Evolutionary conservation across 2,797 vertebrate species (phyloP).

Genomic region (Simalia tracyae): DNA sequence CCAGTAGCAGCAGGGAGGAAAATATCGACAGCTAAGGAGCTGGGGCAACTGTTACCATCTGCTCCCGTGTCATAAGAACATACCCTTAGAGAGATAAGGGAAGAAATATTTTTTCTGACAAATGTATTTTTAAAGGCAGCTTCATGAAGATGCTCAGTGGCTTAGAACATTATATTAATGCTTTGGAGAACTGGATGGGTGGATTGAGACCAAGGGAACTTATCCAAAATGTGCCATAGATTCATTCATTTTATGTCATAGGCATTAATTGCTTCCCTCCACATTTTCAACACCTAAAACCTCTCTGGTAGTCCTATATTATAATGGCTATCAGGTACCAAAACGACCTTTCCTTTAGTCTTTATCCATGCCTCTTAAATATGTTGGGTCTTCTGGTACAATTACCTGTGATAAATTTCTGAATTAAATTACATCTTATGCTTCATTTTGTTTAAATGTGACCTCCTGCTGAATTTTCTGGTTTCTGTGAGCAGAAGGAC

Average conservation of each 20-base stretch:
- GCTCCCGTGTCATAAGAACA: constrained; percentile 30
- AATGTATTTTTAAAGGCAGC: constrained; percentile 36
- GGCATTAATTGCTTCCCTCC: background rate
- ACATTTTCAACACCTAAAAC: background rate
- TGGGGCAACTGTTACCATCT: constrained; percentile 30
- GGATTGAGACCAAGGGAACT: background rate
- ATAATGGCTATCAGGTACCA: background rate
- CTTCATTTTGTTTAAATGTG: background rate
- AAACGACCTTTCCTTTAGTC: background rate
- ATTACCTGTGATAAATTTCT: background rate
- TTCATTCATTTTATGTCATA: background rate
- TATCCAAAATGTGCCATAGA: background rate
- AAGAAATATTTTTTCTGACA: constrained; percentile 1
- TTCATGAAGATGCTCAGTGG: constrained; percentile 14
- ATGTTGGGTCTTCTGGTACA: background rate
- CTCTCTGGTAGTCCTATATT: background rate
- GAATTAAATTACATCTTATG: background rate
- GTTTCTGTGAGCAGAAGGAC: background rate
- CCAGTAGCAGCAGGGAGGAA: constrained; percentile 17
- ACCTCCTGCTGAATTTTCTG: background rate
- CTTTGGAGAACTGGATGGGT: constrained; percentile 3
- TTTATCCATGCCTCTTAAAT: background rate
- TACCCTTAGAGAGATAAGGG: constrained; percentile 18
- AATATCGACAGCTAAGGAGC: constrained; percentile 25
- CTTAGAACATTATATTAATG: constrained; percentile 28